Evolutionary conservation across 2,797 vertebrate genomes (phyloP).

Genomic region (Sarcoramphus papa): DNA sequence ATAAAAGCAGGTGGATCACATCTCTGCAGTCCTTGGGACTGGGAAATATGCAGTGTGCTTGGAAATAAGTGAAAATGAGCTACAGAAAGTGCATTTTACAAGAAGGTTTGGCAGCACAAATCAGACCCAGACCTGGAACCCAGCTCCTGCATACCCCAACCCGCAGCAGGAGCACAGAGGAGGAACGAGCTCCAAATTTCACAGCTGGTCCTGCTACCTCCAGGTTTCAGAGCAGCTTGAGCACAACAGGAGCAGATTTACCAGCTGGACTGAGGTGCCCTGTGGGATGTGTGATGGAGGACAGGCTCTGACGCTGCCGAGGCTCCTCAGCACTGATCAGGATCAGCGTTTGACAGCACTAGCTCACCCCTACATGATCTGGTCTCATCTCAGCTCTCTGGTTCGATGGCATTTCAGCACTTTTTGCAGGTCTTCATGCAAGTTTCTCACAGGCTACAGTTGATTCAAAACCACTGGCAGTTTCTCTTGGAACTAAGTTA

Average conservation of each 20-base stretch:
- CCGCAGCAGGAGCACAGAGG: not conserved
- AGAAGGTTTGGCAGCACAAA: not conserved
- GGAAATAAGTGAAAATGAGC: not conserved
- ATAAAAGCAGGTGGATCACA: not conserved
- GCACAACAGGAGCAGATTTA: not conserved
- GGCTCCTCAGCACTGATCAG: not conserved
- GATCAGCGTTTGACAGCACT: not conserved
- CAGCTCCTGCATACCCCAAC: not conserved
- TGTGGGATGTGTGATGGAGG: not conserved
- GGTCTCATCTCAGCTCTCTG: not conserved
- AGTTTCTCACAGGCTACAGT: not conserved
- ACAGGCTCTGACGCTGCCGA: accelerated
- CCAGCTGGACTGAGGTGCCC: not conserved
- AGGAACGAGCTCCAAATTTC: not conserved
- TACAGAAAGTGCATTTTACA: not conserved
- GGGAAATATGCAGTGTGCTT: not conserved
- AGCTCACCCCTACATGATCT: not conserved
- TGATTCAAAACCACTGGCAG: not conserved
- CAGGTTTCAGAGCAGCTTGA: not conserved
- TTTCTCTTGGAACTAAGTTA: not conserved
- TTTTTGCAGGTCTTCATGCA: not conserved
- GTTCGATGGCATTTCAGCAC: not conserved
- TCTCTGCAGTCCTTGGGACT: not conserved
- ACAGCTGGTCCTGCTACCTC: not conserved
- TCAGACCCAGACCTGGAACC: not conserved